These are phyloP conservation scores for Galemys pyrenaicus DNA, from an alignment of 2,113 vertebrate species.

Conservation along the genomic window DNA sequence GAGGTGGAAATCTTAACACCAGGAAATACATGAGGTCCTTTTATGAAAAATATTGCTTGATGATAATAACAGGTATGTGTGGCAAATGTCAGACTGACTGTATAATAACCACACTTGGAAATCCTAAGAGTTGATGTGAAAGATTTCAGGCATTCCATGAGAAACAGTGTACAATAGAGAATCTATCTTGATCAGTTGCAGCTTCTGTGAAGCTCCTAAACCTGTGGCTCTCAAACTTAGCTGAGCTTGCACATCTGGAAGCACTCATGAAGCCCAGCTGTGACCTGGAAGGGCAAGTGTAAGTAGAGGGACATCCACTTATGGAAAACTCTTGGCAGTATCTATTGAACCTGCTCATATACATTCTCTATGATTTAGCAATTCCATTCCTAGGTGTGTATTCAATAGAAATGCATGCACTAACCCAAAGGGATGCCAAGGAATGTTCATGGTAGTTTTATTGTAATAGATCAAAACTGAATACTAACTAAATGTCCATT, in stretches of 20 bases:
- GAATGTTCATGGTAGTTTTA: not conserved
- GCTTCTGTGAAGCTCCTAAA: not conserved
- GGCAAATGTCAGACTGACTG: not conserved
- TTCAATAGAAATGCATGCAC: no score
- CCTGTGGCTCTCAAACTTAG: not conserved
- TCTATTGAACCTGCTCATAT: not conserved
- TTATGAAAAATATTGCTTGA: not conserved
- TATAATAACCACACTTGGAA: not conserved
- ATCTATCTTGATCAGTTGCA: not conserved
- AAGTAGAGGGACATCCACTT: not conserved
- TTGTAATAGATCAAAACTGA: not conserved
- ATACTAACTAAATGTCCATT: not conserved
- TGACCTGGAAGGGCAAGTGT: not conserved
- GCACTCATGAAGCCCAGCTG: not conserved
- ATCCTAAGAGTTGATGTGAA: not conserved
- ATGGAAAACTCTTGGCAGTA: not conserved
- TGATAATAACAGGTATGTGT: not conserved
- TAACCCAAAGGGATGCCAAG: not conserved
- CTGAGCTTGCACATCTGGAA: not conserved
- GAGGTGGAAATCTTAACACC: not conserved
- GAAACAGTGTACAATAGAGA: not conserved
- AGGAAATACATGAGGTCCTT: not conserved
- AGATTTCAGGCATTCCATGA: not conserved
- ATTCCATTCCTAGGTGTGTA: rapidly evolving
- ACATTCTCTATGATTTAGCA: not conserved